These are phyloP conservation scores for Crossaster papposus DNA, from an alignment of 53 echinoderm and acorn worm species.

Conservation along the genomic window DNA sequence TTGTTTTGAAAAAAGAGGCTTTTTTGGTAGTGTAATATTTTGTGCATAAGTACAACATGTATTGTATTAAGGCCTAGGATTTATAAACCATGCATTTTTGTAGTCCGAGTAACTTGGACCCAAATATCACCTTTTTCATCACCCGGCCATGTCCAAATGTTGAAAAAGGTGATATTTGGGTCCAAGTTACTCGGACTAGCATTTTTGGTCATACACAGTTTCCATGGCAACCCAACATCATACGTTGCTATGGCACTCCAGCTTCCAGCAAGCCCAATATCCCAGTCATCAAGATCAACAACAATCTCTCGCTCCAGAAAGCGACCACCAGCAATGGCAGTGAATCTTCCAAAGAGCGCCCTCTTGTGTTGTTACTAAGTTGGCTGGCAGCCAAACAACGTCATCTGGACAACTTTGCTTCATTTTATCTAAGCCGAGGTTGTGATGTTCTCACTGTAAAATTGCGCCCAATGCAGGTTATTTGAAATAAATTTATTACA, in stretches of 20 bases:
- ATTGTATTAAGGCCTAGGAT: no score
- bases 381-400: conserved; percentile 93
- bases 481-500: neutral
- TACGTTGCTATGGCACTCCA: conserved; percentile 32
- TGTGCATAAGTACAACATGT: no score
- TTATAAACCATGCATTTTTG: no score
- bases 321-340: conserved; percentile 20
- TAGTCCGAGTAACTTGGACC: no score
- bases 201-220: conserved; percentile 1
- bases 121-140: no score
- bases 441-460: conserved; percentile 87
- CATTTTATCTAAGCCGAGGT: conserved; percentile 75
- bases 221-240: conserved; percentile 58
- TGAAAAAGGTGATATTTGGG: no score
- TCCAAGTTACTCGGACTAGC: no score
- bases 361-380: conserved; percentile 86
- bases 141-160: no score
- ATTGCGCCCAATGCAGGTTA: conserved; percentile 72
- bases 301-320: conserved; percentile 68
- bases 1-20: no score
- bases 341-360: conserved; percentile 55
- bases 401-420: conserved; percentile 79
- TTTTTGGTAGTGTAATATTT: no score
- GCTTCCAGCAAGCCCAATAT: neutral
- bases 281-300: conserved; percentile 67